Base-by-base conservation (phyloP, 2,797 vertebrate genomes). In the Gila robusta region DNA sequence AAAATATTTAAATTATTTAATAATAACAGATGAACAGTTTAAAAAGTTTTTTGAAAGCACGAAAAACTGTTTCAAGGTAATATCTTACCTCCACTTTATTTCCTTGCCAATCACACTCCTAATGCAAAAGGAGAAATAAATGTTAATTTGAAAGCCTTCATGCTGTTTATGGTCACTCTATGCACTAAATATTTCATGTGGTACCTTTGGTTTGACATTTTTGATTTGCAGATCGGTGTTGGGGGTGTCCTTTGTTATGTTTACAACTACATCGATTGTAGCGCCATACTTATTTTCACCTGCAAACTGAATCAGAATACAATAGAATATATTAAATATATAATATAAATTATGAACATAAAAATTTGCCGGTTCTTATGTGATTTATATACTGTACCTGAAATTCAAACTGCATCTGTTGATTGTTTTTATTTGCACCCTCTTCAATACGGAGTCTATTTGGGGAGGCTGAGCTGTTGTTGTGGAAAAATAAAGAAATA, bases 211-310 rank as follows among this genome's bases (percentile, higher is more conserved):
- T 69, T 49, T 12, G 8, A 84, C 32, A 11, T 9, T 72, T 3
- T 2, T 52, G 44, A 87, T 79, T 1, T 0, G 6, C 26, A 92
- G 2, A 7, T 76, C 35, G 14, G 88, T 89, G 35, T 87, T 70
- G 2, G n/a, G 10, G 28, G 73, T 26, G 0, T 88, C 9, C 7
- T 83, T 67, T 37, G 8, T 23, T 81, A 93, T 83, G 8, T 0
- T 77, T 41, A 93, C 86, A 26, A 2, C 56, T 56, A 91, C 77
- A 6, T 32, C 23, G 47, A 92, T 85, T 73, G 54, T 21, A 21
- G 90, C 91, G 0, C 83, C 82, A 79, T 92, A 89, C 67, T 87
- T 90, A 67, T 93, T 93, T 82, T 89, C 79, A 59, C 92, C 91
- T 21, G 49, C 19, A 44, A 92, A 77, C 92, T 93, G 80, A 73